Conservation (phyloP, 2,888 invertebrate genomes). For the Scaptodrosophila latifasciaeformis region DNA sequence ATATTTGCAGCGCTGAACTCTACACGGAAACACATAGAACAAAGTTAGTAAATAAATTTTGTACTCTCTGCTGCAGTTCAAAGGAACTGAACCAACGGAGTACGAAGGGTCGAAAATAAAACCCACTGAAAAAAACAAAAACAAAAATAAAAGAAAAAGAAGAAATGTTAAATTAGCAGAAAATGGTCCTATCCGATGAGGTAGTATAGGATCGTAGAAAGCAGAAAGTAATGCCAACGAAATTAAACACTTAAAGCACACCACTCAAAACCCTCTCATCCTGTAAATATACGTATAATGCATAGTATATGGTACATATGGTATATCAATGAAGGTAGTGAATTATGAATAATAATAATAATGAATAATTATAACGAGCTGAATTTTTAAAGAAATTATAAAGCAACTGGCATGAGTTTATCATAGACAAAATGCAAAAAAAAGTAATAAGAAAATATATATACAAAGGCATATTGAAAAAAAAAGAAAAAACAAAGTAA, state of each 20-base stretch:
- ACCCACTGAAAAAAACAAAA: slow-evolving; percentile 63
- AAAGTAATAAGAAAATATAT: slow-evolving; percentile 19
- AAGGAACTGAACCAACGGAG: slow-evolving; percentile 3
- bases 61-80: slow-evolving; percentile 4
- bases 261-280: slow-evolving; percentile 10
- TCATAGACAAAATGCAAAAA: slow-evolving; percentile 2
- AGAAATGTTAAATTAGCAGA: slow-evolving; percentile 19
- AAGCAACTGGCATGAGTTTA: neutral
- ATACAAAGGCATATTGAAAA: slow-evolving; percentile 42
- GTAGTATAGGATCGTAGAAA: slow-evolving; percentile 41
- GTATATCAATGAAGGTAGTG: slow-evolving; percentile 42
- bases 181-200: slow-evolving; percentile 40
- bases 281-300: slow-evolving; percentile 53
- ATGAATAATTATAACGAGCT: slow-evolving; percentile 41
- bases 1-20: slow-evolving; percentile 39
- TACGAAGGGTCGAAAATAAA: slow-evolving; percentile 58
- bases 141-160: slow-evolving; percentile 16
- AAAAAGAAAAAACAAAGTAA: slow-evolving; percentile 31
- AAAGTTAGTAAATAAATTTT: slow-evolving; percentile 15
- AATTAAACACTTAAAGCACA: slow-evolving; percentile 30
- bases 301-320: slow-evolving; percentile 30
- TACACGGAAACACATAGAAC: slow-evolving; percentile 15
- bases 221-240: slow-evolving; percentile 13
- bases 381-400: slow-evolving; percentile 46
- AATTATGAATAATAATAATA: slow-evolving; percentile 33